Conservation (phyloP, 2,113 vertebrate genomes). For the Odontesthes bonariensis region DNA sequence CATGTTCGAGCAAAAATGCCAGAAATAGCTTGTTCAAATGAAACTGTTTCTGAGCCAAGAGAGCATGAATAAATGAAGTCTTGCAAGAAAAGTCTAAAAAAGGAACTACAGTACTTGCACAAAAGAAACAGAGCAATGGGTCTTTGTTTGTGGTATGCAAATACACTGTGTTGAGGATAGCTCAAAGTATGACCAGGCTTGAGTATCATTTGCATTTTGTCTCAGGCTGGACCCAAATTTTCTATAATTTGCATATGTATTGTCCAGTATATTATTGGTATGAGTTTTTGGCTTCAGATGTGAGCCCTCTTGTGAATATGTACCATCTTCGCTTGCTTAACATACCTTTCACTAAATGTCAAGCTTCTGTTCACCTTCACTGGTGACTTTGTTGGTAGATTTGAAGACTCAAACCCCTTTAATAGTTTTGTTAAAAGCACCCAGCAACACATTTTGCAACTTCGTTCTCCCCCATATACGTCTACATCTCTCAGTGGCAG, state of each 20-base stretch:
- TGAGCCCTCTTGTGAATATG: no score
- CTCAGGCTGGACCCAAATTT: no score
- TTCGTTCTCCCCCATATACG: no score
- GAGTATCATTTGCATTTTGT: no score
- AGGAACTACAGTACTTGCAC: not conserved
- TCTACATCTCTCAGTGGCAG: not conserved
- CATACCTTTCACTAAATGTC: not conserved
- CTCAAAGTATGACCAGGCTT: no score
- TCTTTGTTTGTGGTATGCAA: not conserved
- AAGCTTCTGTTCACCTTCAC: not conserved
- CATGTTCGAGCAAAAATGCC: not conserved
- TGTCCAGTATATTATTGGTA: no score
- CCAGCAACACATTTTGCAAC: no score
- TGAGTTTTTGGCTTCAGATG: no score
- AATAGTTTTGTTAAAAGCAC: not conserved
- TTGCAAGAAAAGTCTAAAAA: not conserved
- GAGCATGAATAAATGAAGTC: not conserved
- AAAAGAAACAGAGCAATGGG: not conserved
- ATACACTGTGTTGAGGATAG: no score
- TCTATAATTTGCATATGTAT: no score
- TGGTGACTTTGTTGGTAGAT: not conserved
- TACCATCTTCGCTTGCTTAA: not conserved
- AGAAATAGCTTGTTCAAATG: not conserved
- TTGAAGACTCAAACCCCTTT: not conserved
- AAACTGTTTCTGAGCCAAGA: not conserved